phyloP scores from a whole-genome alignment of 2,888 invertebrate species.

The Anthophora plumipes region DNA sequence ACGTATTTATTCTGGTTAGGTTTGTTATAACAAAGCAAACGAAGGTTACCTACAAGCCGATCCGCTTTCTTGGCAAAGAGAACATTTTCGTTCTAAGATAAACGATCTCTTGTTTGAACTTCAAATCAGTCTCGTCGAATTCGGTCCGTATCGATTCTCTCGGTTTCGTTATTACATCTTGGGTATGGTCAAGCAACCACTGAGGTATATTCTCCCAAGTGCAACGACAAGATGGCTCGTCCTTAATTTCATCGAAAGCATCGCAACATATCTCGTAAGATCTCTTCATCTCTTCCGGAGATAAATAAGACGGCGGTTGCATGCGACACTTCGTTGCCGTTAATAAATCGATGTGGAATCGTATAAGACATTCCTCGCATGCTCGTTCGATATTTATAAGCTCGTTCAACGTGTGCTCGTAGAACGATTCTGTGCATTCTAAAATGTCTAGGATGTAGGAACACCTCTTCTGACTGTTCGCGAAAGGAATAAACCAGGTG shows the following conservation, averaged over 20 bases:
- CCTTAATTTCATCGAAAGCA: neutral
- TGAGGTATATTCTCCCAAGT: slow-evolving; percentile 62
- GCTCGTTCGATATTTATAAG: slow-evolving; percentile 58
- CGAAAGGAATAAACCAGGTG: neutral
- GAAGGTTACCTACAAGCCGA: slow-evolving; percentile 40
- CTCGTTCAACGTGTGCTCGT: slow-evolving; percentile 50
- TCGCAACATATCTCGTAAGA: slow-evolving; percentile 5
- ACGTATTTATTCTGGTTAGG: no score
- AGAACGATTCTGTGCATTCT: slow-evolving; percentile 33
- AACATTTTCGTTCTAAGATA: slow-evolving; percentile 66
- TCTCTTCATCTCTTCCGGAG: slow-evolving; percentile 26
- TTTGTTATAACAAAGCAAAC: neutral
- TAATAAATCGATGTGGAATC: slow-evolving; percentile 57
- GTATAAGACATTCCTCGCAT: slow-evolving; percentile 57
- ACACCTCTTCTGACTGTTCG: neutral
- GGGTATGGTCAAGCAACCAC: slow-evolving; percentile 51
- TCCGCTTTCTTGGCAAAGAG: slow-evolving; percentile 17
- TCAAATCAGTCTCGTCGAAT: slow-evolving; percentile 70
- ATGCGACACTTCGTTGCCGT: slow-evolving; percentile 45
- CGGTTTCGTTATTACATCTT: slow-evolving; percentile 50
- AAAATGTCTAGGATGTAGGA: rapidly evolving
- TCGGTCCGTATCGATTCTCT: slow-evolving; percentile 45
- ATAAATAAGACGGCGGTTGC: slow-evolving; percentile 37
- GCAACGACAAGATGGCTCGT: slow-evolving; percentile 40
- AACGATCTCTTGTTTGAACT: slow-evolving; percentile 70